Evolutionary conservation across 2,797 vertebrate species (phyloP).

Genomic region (Varecia variegata): DNA sequence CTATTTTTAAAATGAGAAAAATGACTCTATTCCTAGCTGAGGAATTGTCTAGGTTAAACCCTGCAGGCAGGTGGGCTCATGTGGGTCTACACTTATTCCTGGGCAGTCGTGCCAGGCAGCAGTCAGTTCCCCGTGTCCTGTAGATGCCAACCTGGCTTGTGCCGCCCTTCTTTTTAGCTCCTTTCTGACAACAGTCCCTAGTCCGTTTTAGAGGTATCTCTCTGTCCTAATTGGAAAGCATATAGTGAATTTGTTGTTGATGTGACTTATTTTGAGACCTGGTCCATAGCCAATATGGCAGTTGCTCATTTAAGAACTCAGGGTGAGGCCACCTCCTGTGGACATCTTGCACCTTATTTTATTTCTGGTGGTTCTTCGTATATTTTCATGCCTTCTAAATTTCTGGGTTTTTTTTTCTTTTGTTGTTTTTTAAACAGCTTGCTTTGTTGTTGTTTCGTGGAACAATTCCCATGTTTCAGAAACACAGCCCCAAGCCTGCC

Average conservation of each 20-base stretch:
- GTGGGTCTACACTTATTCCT: background rate
- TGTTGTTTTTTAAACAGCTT: background rate
- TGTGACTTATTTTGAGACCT: background rate
- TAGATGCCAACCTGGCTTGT: background rate
- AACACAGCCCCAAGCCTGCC: background rate
- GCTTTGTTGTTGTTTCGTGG: background rate
- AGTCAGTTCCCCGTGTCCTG: background rate
- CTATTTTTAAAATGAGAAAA: background rate
- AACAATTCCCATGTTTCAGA: background rate
- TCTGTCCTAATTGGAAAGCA: background rate
- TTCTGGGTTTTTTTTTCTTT: too few species aligned
- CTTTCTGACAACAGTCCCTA: background rate
- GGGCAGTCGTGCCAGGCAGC: background rate
- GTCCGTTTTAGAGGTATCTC: background rate
- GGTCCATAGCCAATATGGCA: background rate
- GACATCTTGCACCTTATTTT: background rate
- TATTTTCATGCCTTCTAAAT: background rate
- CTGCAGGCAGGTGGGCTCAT: background rate
- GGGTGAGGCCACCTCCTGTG: background rate
- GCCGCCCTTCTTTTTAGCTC: background rate
- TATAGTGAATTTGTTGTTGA: background rate
- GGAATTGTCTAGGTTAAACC: background rate
- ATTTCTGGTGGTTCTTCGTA: background rate
- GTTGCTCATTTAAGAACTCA: background rate
- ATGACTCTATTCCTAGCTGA: background rate